Base-by-base conservation (phyloP, 2,797 vertebrate species). In the Silurus lanzhouensis region DNA sequence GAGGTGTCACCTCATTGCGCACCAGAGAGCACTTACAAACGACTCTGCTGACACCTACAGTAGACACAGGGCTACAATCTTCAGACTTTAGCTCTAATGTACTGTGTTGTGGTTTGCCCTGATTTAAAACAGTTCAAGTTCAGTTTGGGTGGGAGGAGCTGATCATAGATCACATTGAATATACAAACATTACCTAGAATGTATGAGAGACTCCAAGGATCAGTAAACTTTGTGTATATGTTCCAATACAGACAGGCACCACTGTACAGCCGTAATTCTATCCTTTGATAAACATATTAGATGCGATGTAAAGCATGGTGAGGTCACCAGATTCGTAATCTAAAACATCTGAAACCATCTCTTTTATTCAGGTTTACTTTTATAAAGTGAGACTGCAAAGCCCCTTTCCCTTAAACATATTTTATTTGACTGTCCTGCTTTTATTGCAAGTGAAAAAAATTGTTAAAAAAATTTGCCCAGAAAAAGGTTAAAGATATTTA, bases 41-140 rank as follows among this genome's bases (percentile, higher is more conserved):
- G 89, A 91, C 93, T 93, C 92, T 94, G 91, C 91, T 94, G 94
- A 95, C 94, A 95, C 93, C 94, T 95, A 94, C 93, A 94, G 94
- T 90, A 87, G 55, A 87, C 58, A 82, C 85, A 57, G 44, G 52
- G 83, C 85, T 87, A 61, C 84, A 79, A 46, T 88, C 85, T 75
- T 82, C 68, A 27, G 64, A 84, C 76, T 25, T 80, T 82, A 74
- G 64, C 79, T 77, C 83, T 52, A 70, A 63, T 63, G 38, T 61
- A 67, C 68, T 68, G 67, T 81, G 31, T 19, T 27, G 68, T 75
- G 44, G 22, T 71, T 71, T 74, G 46, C 22, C 25, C 25, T n/a
- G 80, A 68, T 72, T 71, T 63, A 27, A 20, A 61, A 13, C 1
- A 17, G 22, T 58, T 57, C 75, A 66, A 60, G 2, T 77, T 77